These are phyloP conservation scores for Anabas testudineus DNA, from an alignment of 2,797 vertebrate species.

Conservation along the genomic window DNA sequence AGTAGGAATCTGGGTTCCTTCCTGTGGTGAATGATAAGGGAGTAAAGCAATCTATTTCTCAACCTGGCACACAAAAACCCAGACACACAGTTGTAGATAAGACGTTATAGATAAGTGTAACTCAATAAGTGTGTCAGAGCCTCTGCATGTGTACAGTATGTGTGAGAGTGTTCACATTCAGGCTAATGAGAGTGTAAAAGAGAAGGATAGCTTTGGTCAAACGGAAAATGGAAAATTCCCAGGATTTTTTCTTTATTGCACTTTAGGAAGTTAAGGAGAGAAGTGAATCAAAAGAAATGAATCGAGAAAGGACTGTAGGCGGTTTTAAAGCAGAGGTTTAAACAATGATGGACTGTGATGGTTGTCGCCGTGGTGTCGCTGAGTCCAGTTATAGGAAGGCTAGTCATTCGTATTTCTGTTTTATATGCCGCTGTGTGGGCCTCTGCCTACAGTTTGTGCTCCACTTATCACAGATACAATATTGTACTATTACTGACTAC, in stretches of 20 bases:
- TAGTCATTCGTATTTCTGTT: too few relatives aligned
- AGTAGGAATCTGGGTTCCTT: conserved; percentile 40
- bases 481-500: too few relatives aligned
- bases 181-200: background rate
- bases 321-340: conserved; percentile 37
- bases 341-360: too few relatives aligned
- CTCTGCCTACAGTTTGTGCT: too few relatives aligned
- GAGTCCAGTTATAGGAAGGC: conserved; percentile 41
- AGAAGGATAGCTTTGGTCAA: conserved; percentile 44
- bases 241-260: conserved; percentile 60
- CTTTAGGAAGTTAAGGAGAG: conserved; percentile 65
- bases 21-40: conserved; percentile 36
- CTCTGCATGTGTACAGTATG: conserved; percentile 1
- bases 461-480: too few relatives aligned
- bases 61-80: conserved; percentile 7
- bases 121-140: conserved; percentile 11
- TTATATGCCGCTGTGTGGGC: too few relatives aligned
- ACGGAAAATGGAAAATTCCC: conserved; percentile 28
- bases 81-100: conserved; percentile 24
- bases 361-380: too few relatives aligned
- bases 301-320: conserved; percentile 20
- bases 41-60: conserved; percentile 56
- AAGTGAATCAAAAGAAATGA: conserved; percentile 54
- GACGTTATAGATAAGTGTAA: conserved; percentile 20
- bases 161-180: conserved; percentile 17